Evolutionary conservation across 2,888 invertebrate species (phyloP).

Genomic region (Smittia sp.): DNA sequence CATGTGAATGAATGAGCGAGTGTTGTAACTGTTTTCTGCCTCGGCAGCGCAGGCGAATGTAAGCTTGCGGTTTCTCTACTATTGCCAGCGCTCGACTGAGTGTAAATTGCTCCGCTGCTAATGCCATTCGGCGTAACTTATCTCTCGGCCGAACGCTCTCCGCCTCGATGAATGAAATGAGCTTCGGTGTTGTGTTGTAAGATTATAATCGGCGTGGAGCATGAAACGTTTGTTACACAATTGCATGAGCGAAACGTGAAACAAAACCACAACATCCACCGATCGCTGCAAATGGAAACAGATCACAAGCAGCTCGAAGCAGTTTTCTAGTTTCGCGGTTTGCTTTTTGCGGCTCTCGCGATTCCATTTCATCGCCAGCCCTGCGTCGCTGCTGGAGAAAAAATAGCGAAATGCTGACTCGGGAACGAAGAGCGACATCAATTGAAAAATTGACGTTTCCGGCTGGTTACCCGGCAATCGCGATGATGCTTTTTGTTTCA

Average conservation of each 20-base stretch:
- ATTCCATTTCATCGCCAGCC: neutral
- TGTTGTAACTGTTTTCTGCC: constrained; percentile 12
- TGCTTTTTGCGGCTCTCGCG: neutral
- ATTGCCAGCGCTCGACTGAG: constrained; percentile 18
- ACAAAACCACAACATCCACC: constrained; percentile 16
- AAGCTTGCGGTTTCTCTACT: constrained; percentile 20
- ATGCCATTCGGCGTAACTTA: constrained; percentile 16
- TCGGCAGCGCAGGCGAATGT: neutral
- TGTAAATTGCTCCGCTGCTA: constrained; percentile 9
- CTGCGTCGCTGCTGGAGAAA: neutral
- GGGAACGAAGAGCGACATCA: constrained; percentile 29
- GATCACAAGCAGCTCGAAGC: neutral
- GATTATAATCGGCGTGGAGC: constrained; percentile 15
- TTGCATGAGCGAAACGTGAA: constrained; percentile 9
- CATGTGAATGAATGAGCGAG: constrained; percentile 9
- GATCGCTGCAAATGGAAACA: neutral
- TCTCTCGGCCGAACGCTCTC: neutral
- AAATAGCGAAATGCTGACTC: constrained; percentile 9
- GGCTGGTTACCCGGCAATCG: constrained; percentile 26
- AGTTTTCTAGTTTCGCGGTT: constrained; percentile 15
- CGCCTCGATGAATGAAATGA: constrained; percentile 17
- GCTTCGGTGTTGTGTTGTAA: constrained; percentile 12
- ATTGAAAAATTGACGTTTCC: constrained; percentile 41
- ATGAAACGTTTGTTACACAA: constrained; percentile 3
- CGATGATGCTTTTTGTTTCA: constrained; percentile 16